Evolutionary conservation across 2,888 invertebrate species (phyloP).

Genomic region (Ophion ventricosus): DNA sequence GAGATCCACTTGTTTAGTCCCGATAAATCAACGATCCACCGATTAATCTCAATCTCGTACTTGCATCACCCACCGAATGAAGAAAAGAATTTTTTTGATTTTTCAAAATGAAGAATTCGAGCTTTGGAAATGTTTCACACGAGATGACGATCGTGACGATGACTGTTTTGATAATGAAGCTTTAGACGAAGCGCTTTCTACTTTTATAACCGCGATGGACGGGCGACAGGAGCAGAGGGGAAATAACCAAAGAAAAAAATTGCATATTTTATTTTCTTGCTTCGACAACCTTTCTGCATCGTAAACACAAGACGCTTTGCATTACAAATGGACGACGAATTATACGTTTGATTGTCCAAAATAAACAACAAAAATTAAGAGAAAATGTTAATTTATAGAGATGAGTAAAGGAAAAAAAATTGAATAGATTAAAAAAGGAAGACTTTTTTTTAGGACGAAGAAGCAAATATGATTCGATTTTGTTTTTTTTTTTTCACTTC

Average conservation of each 20-base stretch:
- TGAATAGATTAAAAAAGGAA: not conserved
- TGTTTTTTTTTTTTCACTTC: not conserved
- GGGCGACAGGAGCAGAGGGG: not conserved
- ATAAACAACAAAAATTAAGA: constrained; percentile 18
- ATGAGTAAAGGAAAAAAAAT: not conserved
- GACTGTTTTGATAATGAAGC: constrained; percentile 55
- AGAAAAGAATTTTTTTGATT: not conserved
- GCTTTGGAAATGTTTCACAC: not conserved
- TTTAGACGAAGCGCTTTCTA: constrained; percentile 43
- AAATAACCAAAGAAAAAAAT: constrained; percentile 46
- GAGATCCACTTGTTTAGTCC: not conserved
- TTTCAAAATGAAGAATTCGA: not conserved
- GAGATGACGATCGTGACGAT: constrained; percentile 23
- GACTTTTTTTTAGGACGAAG: not conserved
- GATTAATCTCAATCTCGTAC: not conserved
- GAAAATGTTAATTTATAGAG: too few relatives aligned
- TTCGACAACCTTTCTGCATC: constrained; percentile 73
- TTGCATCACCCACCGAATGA: not conserved
- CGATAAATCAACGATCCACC: too few relatives aligned
- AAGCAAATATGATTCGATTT: not conserved
- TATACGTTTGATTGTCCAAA: constrained; percentile 26
- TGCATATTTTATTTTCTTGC: constrained; percentile 70
- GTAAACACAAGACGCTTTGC: constrained; percentile 69
- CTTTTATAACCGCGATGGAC: constrained; percentile 71
- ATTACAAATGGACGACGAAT: constrained; percentile 70